Evolutionary conservation across 2,797 vertebrate genomes (phyloP), one percentile per base, ranked within the genome.

Genomic region (Microctenopoma stevenorrisi): DNA sequence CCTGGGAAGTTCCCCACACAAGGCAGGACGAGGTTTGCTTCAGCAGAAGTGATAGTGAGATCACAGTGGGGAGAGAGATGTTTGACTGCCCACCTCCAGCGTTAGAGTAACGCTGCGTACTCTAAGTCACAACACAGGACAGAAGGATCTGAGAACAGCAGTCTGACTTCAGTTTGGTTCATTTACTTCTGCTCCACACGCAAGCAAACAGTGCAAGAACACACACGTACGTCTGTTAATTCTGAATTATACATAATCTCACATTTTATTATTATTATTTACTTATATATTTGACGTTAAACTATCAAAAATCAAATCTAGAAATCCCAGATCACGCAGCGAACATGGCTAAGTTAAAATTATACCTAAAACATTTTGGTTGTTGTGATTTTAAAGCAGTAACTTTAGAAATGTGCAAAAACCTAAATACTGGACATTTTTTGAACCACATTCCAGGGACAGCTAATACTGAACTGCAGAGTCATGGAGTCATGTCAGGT

Each of bases 401-500:
- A 46, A 60, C 51, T 46, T 62, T 57, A 37, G 53, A 55, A 49
- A 61, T 77, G 75, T 72, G 67, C 37, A 69, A 33, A 57, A 62
- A 65, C 53, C 76, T 71, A 76, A 84, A 79, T 63, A 53, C 49
- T 58, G 51, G 72, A 84, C 73, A 72, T 33, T 22, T 61, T 69
- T 76, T 68, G 62, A 78, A 70, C 72, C 35, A 83, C 88, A 86
- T 90, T 88, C 83, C 86, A 80, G 69, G 47, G 43, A 42, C 61
- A 35, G 63, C 79, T 79, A 69, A 82, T 46, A 55, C 83, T 47
- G 68, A 40, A 54, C 35, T 6, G 35, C 69, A 6, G 30, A 33
- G 30, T 81, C 74, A 51, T 52, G 71, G 79, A 90, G 87, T 89
- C 87, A 88, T 85, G 78, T 86, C 88, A 91, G 90, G 86, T 90